Evolutionary conservation across 2,888 invertebrate species (phyloP), one percentile per base, ranked within the genome.

Genomic region (Tridacna crocea): DNA sequence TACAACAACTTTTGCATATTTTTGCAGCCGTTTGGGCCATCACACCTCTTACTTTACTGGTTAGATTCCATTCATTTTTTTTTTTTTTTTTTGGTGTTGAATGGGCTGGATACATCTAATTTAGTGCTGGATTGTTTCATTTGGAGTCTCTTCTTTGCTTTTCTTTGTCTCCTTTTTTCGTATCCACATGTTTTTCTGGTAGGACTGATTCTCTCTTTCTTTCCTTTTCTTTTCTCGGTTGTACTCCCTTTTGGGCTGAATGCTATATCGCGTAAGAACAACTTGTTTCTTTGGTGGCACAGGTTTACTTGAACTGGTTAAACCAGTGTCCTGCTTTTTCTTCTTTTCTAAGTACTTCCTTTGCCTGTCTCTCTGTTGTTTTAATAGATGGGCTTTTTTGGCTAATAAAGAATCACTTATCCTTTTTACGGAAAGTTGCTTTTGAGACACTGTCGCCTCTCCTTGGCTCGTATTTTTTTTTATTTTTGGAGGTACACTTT

Each of bases 91-190:
- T n/a, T n/a, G n/a, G n/a, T n/a, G n/a, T 73, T 51, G 51, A 51
- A 51, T 13, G 51, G 51, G 51, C 51, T n/a, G n/a, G n/a, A n/a
- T n/a, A n/a, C n/a, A n/a, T n/a, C n/a, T n/a, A n/a, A n/a, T n/a
- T n/a, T n/a, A n/a, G n/a, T n/a, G n/a, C 22, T 58, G n/a, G n/a
- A 24, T 63, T 17, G 46, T 65, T 27, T 24, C 22, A 55, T 65
- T 47, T 17, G 27, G 51, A 51, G 17, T 36, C 78, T 79, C 15
- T n/a, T 70, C 70, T 47, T 48, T 15, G 22, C 26, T 75, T 84
- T 83, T 55, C 77, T 83, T 78, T 87, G 82, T 74, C 77, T 47
- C 83, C 85, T 70, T 85, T 85, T 75, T 78, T 83, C 22, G 74
- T 58, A 10, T 79, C 76, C 75, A 80, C 26, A 72, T 63, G 24